phyloP scores from a whole-genome alignment of 2,888 invertebrate genomes.

The Agrenia bidenticulata region DNA sequence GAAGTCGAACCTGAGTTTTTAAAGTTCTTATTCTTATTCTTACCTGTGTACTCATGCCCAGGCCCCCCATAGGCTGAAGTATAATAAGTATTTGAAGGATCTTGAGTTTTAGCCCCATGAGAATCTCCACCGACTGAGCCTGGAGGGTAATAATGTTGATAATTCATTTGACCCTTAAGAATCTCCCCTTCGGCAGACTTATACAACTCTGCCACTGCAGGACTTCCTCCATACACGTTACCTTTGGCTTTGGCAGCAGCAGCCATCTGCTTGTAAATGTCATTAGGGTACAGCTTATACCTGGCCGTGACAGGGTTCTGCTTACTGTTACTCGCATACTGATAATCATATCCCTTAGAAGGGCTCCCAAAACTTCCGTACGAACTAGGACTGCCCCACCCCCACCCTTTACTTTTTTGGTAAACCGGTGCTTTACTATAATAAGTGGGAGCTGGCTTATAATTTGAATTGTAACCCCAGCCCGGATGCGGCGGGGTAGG shows the following conservation, averaged over 20 bases:
- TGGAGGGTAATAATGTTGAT: constrained; percentile 3
- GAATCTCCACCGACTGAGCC: not conserved
- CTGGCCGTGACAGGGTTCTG: too few species aligned
- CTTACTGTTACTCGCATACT: not conserved
- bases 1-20: not conserved
- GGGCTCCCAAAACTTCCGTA: not conserved
- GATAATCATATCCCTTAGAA: not conserved
- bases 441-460: not conserved
- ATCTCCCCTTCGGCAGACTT: too few species aligned
- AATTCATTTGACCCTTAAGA: not conserved
- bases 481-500: constrained; percentile 10
- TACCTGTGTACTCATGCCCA: constrained; percentile 41
- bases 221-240: too few species aligned
- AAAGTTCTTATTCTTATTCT: too few species aligned
- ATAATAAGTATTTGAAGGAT: constrained; percentile 25
- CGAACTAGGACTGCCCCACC: not conserved
- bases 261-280: too few species aligned
- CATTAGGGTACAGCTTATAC: too few species aligned
- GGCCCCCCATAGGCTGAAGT: constrained; percentile 38
- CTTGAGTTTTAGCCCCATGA: not conserved
- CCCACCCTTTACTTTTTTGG: not conserved
- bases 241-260: too few species aligned
- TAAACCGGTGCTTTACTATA: not conserved
- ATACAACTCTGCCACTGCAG: too few species aligned
- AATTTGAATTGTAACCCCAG: constrained; percentile 21